Conservation (phyloP, 2,113 vertebrate species). For the Calonectris borealis region DNA sequence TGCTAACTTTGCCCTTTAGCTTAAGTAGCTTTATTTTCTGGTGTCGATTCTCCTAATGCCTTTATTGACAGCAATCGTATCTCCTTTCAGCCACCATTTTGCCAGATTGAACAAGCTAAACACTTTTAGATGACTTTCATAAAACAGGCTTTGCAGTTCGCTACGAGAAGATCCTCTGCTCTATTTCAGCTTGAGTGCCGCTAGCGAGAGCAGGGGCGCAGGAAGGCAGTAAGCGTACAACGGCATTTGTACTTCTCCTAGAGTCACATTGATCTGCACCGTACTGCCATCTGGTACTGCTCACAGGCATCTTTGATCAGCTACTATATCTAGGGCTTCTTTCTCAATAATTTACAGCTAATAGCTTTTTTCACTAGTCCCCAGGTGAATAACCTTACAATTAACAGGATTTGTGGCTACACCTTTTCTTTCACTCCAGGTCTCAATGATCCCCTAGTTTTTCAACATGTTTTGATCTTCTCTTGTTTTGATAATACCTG, state of each 20-base stretch:
- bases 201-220: neutral
- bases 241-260: neutral
- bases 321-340: neutral
- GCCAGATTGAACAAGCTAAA: neutral
- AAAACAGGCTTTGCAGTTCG: neutral
- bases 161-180: neutral
- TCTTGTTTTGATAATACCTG: neutral
- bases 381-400: neutral
- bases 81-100: neutral
- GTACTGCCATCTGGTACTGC: neutral
- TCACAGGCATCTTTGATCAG: neutral
- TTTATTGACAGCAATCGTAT: neutral
- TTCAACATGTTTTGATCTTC: neutral
- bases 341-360: constrained; percentile 1
- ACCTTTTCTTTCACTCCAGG: neutral
- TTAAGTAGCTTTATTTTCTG: neutral
- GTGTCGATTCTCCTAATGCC: neutral
- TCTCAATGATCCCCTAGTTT: neutral
- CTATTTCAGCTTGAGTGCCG: neutral
- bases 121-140: neutral
- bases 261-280: neutral
- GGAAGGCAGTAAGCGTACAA: neutral
- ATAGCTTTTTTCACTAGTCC: neutral
- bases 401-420: neutral
- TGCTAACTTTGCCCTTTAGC: neutral